phyloP scores from a whole-genome alignment of 2,797 vertebrate species.

The Sebastolobus alascanus region DNA sequence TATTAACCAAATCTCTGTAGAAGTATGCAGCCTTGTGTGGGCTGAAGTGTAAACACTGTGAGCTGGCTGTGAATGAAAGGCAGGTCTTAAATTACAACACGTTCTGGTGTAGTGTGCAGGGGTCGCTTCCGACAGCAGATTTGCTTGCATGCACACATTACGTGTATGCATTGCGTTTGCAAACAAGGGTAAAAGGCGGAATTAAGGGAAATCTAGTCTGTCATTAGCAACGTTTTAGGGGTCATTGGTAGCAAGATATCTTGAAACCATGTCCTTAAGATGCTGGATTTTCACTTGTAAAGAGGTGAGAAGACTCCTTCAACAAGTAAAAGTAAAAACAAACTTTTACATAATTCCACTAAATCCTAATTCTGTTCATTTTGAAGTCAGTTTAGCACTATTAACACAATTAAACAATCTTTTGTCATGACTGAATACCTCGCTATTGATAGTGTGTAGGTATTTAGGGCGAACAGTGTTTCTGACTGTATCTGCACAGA shows the following conservation, averaged over 20 bases:
- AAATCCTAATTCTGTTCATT: neutral
- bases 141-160: slow-evolving; percentile 21
- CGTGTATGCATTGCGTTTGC: neutral
- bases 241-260: neutral
- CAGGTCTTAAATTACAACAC: slow-evolving; percentile 60
- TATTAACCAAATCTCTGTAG: slow-evolving; percentile 72
- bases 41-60: slow-evolving; percentile 64
- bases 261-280: neutral
- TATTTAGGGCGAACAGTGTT: neutral
- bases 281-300: neutral
- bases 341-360: neutral
- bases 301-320: neutral
- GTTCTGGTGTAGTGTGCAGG: slow-evolving; percentile 11
- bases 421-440: neutral
- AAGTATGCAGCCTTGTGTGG: slow-evolving; percentile 66
- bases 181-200: neutral
- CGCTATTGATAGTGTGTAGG: neutral
- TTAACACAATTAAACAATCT: neutral
- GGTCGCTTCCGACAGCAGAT: slow-evolving; percentile 18
- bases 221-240: neutral
- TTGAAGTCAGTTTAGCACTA: neutral
- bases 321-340: neutral
- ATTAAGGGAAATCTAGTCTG: neutral
- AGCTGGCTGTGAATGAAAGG: slow-evolving; percentile 48
- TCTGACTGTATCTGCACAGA: neutral